Evolutionary conservation across 92 coral and sea anemone genomes (phyloP).

Genomic region (Bergia sp.): DNA sequence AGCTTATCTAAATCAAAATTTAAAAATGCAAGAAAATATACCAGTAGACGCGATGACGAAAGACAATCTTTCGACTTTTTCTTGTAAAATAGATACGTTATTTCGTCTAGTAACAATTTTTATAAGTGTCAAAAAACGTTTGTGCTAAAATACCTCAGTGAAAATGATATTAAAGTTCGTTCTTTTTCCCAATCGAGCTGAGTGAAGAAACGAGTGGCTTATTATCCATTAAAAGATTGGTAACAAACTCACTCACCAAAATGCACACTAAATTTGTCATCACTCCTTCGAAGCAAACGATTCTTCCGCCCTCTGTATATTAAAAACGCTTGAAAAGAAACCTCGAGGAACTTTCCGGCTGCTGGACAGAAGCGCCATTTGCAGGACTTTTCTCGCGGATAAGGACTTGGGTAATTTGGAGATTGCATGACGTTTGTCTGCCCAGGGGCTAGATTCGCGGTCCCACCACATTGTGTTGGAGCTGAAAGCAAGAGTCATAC

Average conservation of each 20-base stretch:
- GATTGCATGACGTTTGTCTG: slow-evolving; percentile 19
- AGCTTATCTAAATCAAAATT: too few relatives aligned
- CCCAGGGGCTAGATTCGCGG: background rate
- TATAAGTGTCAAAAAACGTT: background rate
- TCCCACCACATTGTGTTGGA: slow-evolving; percentile 2
- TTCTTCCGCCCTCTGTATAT: slow-evolving; percentile 31
- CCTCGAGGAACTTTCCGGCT: slow-evolving; percentile 19
- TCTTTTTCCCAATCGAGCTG: too few relatives aligned
- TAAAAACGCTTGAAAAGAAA: slow-evolving; percentile 18
- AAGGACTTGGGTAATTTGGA: slow-evolving; percentile 29
- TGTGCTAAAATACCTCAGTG: too few relatives aligned
- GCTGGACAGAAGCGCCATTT: slow-evolving; percentile 27
- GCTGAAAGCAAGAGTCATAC: background rate
- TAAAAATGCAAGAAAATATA: too few relatives aligned
- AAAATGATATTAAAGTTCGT: too few relatives aligned
- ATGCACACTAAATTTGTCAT: slow-evolving; percentile 26
- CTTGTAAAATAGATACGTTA: too few relatives aligned
- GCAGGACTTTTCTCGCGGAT: slow-evolving; percentile 33
- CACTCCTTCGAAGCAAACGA: slow-evolving; percentile 29
- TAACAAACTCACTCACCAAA: background rate
- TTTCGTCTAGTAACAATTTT: background rate
- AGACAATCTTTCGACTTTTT: too few relatives aligned
- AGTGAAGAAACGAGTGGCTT: too few relatives aligned
- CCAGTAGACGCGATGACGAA: too few relatives aligned
- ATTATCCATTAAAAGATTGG: background rate